Base-by-base conservation (phyloP, 2,113 vertebrate species). In the Ophiodon elongatus region DNA sequence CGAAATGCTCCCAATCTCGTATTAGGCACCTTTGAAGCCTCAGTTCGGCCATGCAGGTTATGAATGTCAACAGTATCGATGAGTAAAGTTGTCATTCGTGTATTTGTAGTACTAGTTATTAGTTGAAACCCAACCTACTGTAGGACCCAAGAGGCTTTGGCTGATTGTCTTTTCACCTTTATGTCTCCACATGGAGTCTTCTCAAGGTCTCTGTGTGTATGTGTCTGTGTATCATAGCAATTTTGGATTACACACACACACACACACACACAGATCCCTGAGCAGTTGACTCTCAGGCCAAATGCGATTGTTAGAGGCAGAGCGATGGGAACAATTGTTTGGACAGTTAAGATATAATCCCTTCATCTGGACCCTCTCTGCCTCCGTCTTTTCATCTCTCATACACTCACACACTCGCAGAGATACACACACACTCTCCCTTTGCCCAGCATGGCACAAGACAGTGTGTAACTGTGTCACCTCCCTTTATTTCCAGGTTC, bases 291-390 rank as follows among this genome's bases (percentile, higher is more conserved):
- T 86, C 78, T 73, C 73, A 72, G 88, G 84, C 88, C 80, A 89
- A 85, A 88, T 27, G 52, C 31, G n/a, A 82, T 85, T 86, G 87
- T 88, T 76, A 47, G 82, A 82, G 78, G 78, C 75, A 56, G 65
- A 79, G 78, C 79, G 23, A 91, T 76, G 76, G 80, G 84, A 91
- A 88, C 91, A 87, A 91, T 86, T 91, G 89, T 89, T 91, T 91
- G 89, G 87, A 88, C 89, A 80, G 82, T 76, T 79, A 77, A 88
- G 85, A 88, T 87, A 87, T 92, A 92, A 93, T 92, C 92, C 90
- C 79, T 85, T 92, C 87, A 92, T 93, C 90, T 92, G 88, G 88
- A 85, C 50, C 54, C 84, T 73, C 73, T 80, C 76, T 79, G 59
- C 43, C 73, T 73, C 73, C 60, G 73, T 88, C 70, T 85, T 79